These are phyloP conservation scores for Biston betularia DNA, from an alignment of 2,888 invertebrate species.

Conservation along the genomic window DNA sequence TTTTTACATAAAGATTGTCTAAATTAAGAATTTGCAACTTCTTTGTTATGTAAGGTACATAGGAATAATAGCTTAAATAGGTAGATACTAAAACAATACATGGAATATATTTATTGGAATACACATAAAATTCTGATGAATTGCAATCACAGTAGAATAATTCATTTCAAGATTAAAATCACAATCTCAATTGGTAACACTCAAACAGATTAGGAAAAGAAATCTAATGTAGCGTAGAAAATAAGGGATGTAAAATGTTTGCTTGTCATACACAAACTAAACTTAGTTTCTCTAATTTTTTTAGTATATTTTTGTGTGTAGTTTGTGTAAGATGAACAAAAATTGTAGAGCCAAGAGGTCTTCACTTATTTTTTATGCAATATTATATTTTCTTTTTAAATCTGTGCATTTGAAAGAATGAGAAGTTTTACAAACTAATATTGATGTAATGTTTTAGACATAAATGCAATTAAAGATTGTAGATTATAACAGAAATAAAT, in stretches of 20 bases:
- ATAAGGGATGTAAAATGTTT: no score
- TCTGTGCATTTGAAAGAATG: not conserved
- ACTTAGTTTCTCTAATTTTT: no score
- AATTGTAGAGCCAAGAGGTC: no score
- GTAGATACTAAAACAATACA: conserved; percentile 16
- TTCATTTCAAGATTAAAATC: conserved; percentile 8
- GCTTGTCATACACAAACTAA: no score
- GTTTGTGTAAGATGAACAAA: no score
- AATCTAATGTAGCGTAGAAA: no score
- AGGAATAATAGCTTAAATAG: conserved; percentile 1
- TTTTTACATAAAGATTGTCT: not conserved
- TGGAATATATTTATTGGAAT: conserved; percentile 36
- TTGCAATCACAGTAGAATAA: conserved; percentile 24
- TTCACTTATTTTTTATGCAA: no score
- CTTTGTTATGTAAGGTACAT: not conserved
- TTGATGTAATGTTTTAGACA: not conserved
- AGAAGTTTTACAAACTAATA: not conserved
- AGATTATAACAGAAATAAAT: conserved; percentile 2
- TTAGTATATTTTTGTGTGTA: no score
- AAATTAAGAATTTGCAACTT: not conserved
- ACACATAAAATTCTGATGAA: conserved; percentile 19
- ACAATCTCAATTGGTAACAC: conserved; percentile 20
- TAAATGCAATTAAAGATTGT: not conserved
- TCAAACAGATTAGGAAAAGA: not conserved
- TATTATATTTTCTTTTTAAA: no score